phyloP scores from a whole-genome alignment of 2,797 vertebrate genomes.

The Siniperca obscura region DNA sequence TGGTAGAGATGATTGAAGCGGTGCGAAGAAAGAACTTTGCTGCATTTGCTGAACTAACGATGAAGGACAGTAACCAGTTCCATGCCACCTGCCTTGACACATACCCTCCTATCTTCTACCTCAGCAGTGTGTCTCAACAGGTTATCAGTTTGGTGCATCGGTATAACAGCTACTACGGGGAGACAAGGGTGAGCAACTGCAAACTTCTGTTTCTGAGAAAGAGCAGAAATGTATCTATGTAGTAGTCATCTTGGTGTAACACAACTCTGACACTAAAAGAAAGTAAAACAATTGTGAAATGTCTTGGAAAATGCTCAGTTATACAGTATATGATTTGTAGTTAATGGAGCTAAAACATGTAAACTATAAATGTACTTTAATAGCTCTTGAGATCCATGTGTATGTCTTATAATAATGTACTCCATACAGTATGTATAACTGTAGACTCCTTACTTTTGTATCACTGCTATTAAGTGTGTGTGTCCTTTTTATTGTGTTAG shows the following conservation, averaged over 20 bases:
- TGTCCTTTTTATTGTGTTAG: background rate
- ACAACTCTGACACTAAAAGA: background rate
- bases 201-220: background rate
- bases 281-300: background rate
- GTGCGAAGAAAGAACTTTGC: conserved; percentile 88
- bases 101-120: conserved; percentile 97
- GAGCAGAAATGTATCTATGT: background rate
- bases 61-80: conserved; percentile 98
- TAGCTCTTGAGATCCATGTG: background rate
- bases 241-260: background rate
- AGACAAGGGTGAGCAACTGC: conserved; percentile 86
- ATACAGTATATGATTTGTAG: background rate
- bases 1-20: conserved; percentile 88
- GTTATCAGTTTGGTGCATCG: conserved; percentile 90
- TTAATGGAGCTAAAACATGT: background rate
- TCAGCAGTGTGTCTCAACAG: conserved; percentile 88
- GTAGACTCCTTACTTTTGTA: background rate
- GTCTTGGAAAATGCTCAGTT: background rate
- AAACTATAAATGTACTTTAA: background rate
- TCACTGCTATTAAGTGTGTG: background rate
- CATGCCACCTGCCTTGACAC: conserved; percentile 98
- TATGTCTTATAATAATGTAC: background rate
- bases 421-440: background rate
- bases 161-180: conserved; percentile 88
- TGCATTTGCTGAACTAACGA: conserved; percentile 91